Evolutionary conservation across 1,140 invertebrate genomes (phyloP).

Genomic region (Lordiphosa clarofinis): DNA sequence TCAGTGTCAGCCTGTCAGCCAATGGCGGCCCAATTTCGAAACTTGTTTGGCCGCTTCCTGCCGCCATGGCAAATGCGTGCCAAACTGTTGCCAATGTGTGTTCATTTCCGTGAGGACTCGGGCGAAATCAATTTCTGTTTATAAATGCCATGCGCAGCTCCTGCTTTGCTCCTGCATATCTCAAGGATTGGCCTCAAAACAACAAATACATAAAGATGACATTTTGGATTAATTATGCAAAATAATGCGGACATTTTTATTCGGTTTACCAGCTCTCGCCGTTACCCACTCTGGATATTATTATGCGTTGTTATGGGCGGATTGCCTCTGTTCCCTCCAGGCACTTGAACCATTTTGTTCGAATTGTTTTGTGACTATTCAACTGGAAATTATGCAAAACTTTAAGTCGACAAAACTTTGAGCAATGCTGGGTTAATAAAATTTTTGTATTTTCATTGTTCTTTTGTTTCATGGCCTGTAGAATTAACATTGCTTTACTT

Average conservation of each 20-base stretch:
- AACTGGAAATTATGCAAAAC: conserved; percentile 63
- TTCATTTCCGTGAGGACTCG: not conserved
- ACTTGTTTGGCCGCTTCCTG: conserved; percentile 19
- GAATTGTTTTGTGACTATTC: conserved; percentile 35
- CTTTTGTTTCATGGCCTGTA: conserved; percentile 39
- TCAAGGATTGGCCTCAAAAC: conserved; percentile 29
- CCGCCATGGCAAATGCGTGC: conserved; percentile 48
- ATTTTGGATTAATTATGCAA: conserved; percentile 63
- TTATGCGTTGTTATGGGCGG: conserved; percentile 57
- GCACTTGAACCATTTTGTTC: conserved; percentile 26
- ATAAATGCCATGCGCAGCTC: conserved; percentile 31
- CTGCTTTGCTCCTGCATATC: conserved; percentile 37
- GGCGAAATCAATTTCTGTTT: conserved; percentile 52
- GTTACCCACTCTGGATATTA: conserved; percentile 30
- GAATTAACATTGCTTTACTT: conserved; percentile 7
- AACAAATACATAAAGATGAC: conserved; percentile 46
- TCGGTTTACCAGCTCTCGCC: conserved; percentile 7
- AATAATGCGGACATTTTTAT: conserved; percentile 42
- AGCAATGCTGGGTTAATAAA: conserved; percentile 35
- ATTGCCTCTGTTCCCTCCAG: conserved; percentile 17
- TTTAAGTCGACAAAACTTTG: conserved; percentile 47
- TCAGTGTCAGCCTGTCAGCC: conserved; percentile 40
- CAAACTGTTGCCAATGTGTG: conserved; percentile 54
- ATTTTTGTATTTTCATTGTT: conserved; percentile 21
- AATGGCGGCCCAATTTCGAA: conserved; percentile 58